Conservation (phyloP, 1,140 invertebrate genomes). For the Tyrophagus putrescentiae region DNA sequence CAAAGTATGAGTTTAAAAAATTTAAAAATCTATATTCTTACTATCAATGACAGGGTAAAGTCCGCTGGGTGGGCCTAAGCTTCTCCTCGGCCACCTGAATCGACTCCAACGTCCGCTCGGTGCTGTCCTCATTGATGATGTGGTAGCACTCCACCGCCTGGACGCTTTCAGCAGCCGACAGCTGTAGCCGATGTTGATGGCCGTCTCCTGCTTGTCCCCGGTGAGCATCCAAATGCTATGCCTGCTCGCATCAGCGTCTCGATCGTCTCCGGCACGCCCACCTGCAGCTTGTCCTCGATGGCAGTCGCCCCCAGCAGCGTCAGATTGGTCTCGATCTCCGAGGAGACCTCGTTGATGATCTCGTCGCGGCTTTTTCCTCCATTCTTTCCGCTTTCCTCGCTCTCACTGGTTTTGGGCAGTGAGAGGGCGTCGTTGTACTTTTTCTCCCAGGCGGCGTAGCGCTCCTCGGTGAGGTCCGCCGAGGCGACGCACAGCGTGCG, state of each 20-base stretch:
- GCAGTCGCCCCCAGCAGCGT: slow-evolving; percentile 75
- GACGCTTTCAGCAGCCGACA: slow-evolving; percentile 62
- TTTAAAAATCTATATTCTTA: slow-evolving; percentile 17
- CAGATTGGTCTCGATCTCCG: slow-evolving; percentile 50
- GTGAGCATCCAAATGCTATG: slow-evolving; percentile 91
- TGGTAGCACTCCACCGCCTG: slow-evolving; percentile 68
- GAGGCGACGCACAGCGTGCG: slow-evolving; percentile 77
- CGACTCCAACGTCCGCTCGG: slow-evolving; percentile 47
- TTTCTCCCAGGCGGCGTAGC: slow-evolving; percentile 41
- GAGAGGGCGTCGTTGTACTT: too few relatives aligned
- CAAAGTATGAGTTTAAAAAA: not conserved
- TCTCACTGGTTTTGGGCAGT: too few relatives aligned
- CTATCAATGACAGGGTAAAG: slow-evolving; percentile 23
- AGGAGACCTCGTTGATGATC: not conserved
- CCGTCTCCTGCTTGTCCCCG: slow-evolving; percentile 97
- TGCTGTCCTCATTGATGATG: slow-evolving; percentile 75
- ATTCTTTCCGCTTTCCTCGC: slow-evolving; percentile 1
- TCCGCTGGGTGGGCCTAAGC: not conserved
- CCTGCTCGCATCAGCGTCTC: slow-evolving; percentile 71
- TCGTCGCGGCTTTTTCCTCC: not conserved
- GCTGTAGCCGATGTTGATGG: slow-evolving; percentile 94
- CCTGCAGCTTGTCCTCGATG: slow-evolving; percentile 91
- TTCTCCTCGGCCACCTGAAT: not conserved
- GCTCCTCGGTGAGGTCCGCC: slow-evolving; percentile 51
- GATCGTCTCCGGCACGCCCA: slow-evolving; percentile 79